Evolutionary conservation across 2,888 invertebrate genomes (phyloP), one percentile per base, ranked within the genome.

Genomic region (Selenia dentaria): DNA sequence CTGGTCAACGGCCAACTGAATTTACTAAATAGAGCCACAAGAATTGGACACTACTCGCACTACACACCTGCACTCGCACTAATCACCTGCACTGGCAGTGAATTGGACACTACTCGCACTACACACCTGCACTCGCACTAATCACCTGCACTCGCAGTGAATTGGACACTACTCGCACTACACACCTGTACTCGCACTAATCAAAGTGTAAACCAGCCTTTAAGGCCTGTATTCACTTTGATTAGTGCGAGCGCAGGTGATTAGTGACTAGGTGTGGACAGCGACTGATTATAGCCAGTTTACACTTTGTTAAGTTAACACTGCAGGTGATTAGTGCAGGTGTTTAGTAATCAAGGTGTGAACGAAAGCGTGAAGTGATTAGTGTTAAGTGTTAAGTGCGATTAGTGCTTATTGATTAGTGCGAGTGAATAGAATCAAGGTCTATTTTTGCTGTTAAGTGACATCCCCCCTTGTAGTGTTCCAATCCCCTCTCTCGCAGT

Each of bases 371-470:
- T 16, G 16, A 16, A 16, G 16, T 55, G 40, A 43, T 31, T 46
- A 48, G 51, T 53, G 54, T 29, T 40, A 33, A 29, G 56, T 42
- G 25, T 42, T 33, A 31, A 60, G 41, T 51, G 34, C 45, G 37
- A 36, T 48, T 41, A 11, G 41, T 44, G 6, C 33, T 47, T 14
- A 34, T 52, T 22, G 22, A 34, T 46, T 38, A 43, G 47, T 44
- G 54, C 52, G 28, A 45, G 47, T 22, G 38, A 54, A 40, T 47
- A 27, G 38, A 53, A 57, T 34, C 16, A 16, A 16, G 16, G 16
- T 16, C 16, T 16, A 16, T 16, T 16, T 16, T 16, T 16, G 16
- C 16, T 16, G 16, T 16, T 16, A 16, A 16, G 16, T 16, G 16
- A 16, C 16, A 2, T 16, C 16, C 16, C 16, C 16, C 16, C 16